phyloP scores from a whole-genome alignment of 2,888 invertebrate genomes.

The Cataglyphis cursor region DNA sequence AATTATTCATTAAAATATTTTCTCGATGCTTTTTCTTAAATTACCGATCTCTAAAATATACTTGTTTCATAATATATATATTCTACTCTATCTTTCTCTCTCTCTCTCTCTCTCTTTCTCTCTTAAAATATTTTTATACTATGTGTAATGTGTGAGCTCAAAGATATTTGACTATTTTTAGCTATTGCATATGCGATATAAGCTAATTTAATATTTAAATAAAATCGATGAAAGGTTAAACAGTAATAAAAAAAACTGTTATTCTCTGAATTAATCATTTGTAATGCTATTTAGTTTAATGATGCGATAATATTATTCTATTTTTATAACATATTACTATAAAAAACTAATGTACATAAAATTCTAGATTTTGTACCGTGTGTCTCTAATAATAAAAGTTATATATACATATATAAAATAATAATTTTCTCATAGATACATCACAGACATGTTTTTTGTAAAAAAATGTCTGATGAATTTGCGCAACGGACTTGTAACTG shows the following conservation, averaged over 20 bases:
- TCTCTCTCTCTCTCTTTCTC: no score
- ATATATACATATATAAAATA: background rate
- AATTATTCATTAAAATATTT: no score
- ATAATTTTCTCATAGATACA: conserved; percentile 2
- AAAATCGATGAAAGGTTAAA: background rate
- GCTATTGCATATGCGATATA: background rate
- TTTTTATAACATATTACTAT: background rate
- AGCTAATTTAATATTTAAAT: background rate
- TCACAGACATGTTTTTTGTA: background rate
- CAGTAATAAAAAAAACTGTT: background rate
- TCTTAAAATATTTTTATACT: background rate
- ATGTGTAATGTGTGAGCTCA: background rate
- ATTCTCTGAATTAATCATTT: background rate
- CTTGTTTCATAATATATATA: no score
- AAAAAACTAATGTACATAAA: background rate
- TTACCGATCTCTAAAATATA: no score
- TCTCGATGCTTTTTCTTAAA: no score
- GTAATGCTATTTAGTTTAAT: background rate
- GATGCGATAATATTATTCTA: background rate
- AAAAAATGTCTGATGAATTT: background rate
- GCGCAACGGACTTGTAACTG: background rate
- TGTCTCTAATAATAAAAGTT: background rate
- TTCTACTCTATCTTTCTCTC: no score
- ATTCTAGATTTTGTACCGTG: background rate
- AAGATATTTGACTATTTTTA: background rate